Evolutionary conservation across 2,888 invertebrate species (phyloP).

Genomic region (Habroteleia sp.): DNA sequence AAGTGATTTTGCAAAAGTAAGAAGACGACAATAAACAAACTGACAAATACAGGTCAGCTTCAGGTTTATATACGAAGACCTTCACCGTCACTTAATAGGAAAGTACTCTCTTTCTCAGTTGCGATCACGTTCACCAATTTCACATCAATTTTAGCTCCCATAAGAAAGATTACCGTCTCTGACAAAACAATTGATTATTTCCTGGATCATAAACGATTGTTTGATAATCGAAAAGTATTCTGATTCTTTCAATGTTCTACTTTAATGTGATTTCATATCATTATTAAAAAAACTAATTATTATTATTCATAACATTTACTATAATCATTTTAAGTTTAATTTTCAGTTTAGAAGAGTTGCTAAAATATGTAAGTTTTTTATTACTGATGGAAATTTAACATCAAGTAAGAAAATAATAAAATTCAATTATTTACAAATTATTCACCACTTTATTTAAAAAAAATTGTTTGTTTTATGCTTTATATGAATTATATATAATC

Average conservation of each 20-base stretch:
- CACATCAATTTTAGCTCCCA: constrained; percentile 66
- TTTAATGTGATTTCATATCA: neutral
- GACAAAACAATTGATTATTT: constrained; percentile 47
- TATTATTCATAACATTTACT: too few relatives aligned
- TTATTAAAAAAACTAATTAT: too few relatives aligned
- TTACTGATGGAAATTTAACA: too few relatives aligned
- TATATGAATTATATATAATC: too few relatives aligned
- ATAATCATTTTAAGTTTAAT: too few relatives aligned
- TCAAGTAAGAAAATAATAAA: too few relatives aligned
- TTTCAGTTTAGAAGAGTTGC: too few relatives aligned
- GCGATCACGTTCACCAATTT: constrained; percentile 72
- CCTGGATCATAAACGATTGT: constrained; percentile 35
- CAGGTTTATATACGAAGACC: constrained; percentile 79
- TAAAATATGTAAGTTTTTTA: too few relatives aligned
- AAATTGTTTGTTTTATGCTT: too few relatives aligned
- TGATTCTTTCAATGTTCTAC: constrained; percentile 3
- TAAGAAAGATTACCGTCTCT: constrained; percentile 50
- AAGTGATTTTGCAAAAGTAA: constrained; percentile 56
- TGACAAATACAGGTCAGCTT: constrained; percentile 74
- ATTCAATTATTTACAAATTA: too few relatives aligned
- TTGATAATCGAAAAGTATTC: constrained; percentile 31
- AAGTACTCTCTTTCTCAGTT: constrained; percentile 77
- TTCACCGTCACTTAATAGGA: constrained; percentile 77
- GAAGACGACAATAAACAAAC: constrained; percentile 67
- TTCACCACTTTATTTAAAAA: too few relatives aligned